Evolutionary conservation across 2,888 invertebrate species (phyloP).

Genomic region (Xiphydria camelus): DNA sequence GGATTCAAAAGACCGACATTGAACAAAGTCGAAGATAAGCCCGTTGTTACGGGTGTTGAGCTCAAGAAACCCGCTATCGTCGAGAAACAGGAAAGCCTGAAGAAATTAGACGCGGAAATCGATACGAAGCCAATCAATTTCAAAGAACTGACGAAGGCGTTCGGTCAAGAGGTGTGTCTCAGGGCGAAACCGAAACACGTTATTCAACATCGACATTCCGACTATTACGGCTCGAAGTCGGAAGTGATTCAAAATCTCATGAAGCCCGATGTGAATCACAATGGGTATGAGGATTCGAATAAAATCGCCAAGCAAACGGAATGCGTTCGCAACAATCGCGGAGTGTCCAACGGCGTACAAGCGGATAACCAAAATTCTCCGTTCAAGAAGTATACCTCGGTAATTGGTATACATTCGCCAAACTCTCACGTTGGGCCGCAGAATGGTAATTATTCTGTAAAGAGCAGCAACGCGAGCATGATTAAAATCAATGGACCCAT

Average conservation of each 20-base stretch:
- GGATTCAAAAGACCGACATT: slow-evolving; percentile 29
- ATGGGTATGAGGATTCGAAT: slow-evolving; percentile 6
- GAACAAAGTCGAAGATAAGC: slow-evolving; percentile 25
- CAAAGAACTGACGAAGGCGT: slow-evolving; percentile 44
- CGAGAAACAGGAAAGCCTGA: slow-evolving; percentile 13
- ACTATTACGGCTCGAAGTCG: slow-evolving; percentile 25
- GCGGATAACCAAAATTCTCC: slow-evolving; percentile 6
- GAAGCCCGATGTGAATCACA: slow-evolving; percentile 21
- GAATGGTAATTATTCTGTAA: slow-evolving; percentile 15
- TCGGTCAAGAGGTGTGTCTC: slow-evolving; percentile 41
- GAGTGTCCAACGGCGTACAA: slow-evolving; percentile 1
- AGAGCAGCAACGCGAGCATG: slow-evolving; percentile 9
- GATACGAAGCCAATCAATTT: slow-evolving; percentile 44
- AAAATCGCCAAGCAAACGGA: slow-evolving; percentile 10
- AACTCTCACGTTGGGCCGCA: slow-evolving; percentile 12
- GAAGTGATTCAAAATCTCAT: slow-evolving; percentile 14
- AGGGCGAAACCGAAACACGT: slow-evolving; percentile 32
- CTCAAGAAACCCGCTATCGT: slow-evolving; percentile 27
- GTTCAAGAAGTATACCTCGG: slow-evolving; percentile 39
- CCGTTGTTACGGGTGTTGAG: slow-evolving; percentile 33
- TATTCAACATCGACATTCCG: slow-evolving; percentile 34
- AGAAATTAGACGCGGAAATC: slow-evolving; percentile 30
- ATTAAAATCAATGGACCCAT: slow-evolving; percentile 22
- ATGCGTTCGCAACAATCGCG: slow-evolving; percentile 8
- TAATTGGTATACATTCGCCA: slow-evolving; percentile 37